Evolutionary conservation across 2,888 invertebrate genomes (phyloP), one percentile per base, ranked within the genome.

Genomic region (Gastracanthus pulcherrimus): DNA sequence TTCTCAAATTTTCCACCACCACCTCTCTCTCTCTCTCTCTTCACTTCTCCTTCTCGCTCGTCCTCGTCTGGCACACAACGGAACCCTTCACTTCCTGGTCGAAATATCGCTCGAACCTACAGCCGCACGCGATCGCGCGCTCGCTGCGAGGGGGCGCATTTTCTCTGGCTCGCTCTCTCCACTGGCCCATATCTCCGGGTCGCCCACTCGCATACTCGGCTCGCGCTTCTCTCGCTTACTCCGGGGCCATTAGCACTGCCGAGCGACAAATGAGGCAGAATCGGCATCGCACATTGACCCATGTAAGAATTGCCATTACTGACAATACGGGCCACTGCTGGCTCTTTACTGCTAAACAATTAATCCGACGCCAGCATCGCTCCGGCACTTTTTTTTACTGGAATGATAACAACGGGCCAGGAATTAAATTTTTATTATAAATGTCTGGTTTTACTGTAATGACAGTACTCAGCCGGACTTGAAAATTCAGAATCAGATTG

Each of bases 151-250:
- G 69, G 38, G 45, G 29, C 75, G 36, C 41, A 31, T 70, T 29
- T 66, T 29, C 81, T 78, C 45, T 79, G 29, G 62, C 66, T 29
- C 66, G 38, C 26, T 48, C n/a, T 11, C 62, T 64, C 86, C n/a
- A n/a, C n/a, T 89, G 89, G 89, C 89, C 88, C 90, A 89, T 88
- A 90, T 90, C 90, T 87, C 48, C 84, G 58, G n/a, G 81, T 77
- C 89, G 90, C 90, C 90, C 90, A 90, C 89, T 85, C 87, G 85
- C 80, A 81, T 80, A 86, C 86, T 31, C 4, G 23, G 5, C 41
- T 9, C 31, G 60, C 41, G 26, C 82, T 86, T 84, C 86, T 19
- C 16, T 13, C 29, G 58, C 31, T 88, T 89, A 89, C 88, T 86
- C 83, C 85, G 76, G n/a, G 87, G 86, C 89, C 87, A 89, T 89